Conservation (phyloP, 2,113 vertebrate species). For the Pygoscelis adeliae region DNA sequence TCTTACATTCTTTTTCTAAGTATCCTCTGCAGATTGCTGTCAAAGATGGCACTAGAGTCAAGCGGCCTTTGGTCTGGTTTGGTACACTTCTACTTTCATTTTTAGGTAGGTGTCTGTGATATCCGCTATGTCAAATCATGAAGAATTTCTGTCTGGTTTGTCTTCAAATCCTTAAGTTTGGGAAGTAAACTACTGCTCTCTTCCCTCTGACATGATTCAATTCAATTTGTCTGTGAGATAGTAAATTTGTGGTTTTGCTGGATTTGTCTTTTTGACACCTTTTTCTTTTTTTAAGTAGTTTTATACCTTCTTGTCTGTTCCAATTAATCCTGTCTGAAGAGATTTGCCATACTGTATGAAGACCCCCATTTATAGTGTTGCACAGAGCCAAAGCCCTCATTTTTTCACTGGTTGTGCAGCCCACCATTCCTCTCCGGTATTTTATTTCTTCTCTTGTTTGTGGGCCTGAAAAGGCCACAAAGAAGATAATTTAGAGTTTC, state of each 20-base stretch:
- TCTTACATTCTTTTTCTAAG: background rate
- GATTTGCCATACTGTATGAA: background rate
- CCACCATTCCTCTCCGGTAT: background rate
- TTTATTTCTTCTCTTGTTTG: conserved; percentile 10
- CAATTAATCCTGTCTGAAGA: background rate
- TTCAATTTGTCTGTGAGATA: background rate
- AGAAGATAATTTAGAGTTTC: background rate
- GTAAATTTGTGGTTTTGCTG: background rate
- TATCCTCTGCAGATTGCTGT: background rate
- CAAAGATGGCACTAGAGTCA: background rate
- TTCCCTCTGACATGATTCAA: background rate
- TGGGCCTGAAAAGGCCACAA: background rate
- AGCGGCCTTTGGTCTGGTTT: background rate
- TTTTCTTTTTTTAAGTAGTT: background rate
- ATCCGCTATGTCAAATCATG: background rate
- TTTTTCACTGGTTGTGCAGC: background rate
- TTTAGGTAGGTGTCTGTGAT: background rate
- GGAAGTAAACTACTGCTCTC: background rate
- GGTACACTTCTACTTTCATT: background rate
- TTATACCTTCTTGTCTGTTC: background rate
- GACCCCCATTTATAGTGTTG: background rate
- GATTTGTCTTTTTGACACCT: background rate
- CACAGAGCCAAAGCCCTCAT: background rate
- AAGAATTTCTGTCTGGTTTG: background rate
- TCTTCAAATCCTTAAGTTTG: background rate